These are phyloP conservation scores for Oreochromis spilurus DNA, from an alignment of 2,113 vertebrate species.

Conservation along the genomic window DNA sequence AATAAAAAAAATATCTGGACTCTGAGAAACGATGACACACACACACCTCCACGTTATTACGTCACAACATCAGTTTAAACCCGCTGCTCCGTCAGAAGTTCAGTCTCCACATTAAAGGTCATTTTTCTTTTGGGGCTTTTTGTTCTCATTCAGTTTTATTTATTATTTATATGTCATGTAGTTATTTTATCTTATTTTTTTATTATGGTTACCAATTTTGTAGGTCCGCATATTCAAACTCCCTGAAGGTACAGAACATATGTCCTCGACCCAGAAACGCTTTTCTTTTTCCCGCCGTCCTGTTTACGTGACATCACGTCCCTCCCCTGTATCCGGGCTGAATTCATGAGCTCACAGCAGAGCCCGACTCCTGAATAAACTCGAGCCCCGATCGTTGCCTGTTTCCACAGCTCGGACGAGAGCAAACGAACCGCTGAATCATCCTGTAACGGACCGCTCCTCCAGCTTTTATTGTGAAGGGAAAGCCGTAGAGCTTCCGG, in stretches of 20 bases:
- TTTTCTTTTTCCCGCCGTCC: not conserved
- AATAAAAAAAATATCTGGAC: not conserved
- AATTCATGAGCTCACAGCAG: not conserved
- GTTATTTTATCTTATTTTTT: not conserved
- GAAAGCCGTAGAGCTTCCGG: rapidly evolving
- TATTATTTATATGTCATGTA: not conserved
- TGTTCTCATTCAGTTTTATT: not conserved
- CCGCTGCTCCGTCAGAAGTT: not conserved
- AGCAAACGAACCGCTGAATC: not conserved
- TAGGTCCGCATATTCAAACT: not conserved
- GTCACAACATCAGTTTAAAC: not conserved
- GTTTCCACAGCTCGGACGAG: not conserved
- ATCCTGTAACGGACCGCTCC: not conserved
- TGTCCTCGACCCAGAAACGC: not conserved
- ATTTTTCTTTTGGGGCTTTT: not conserved
- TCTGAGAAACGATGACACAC: not conserved
- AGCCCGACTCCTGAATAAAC: not conserved
- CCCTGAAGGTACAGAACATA: not conserved
- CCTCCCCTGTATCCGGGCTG: not conserved
- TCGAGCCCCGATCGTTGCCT: not conserved
- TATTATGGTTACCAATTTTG: not conserved
- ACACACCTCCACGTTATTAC: not conserved
- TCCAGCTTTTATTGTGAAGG: conserved; percentile 13
- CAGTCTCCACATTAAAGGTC: not conserved
- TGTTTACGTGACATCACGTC: not conserved